Evolutionary conservation across 2,113 vertebrate species (phyloP), one percentile per base, ranked within the genome.

Genomic region (Nothocercus nigrocapillus): DNA sequence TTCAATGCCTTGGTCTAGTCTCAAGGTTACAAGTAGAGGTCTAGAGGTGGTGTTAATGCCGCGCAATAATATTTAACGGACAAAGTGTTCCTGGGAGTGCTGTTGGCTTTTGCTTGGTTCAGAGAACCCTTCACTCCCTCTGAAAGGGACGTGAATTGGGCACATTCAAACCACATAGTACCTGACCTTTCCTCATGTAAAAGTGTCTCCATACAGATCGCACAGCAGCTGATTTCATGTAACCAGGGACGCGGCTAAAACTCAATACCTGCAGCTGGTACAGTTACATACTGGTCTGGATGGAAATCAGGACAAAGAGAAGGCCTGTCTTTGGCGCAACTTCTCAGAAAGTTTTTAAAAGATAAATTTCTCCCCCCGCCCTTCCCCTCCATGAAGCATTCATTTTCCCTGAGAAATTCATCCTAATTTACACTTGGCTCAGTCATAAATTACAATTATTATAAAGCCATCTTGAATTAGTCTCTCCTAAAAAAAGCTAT

Each of bases 121-220:
- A 34, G 24, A 89, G 44, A 64, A 74, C 11, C 22, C 17, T 62
- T 49, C 0, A 0, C 4, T 66, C 25, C 13, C 25, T 81, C 49
- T 74, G 59, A 80, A 76, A 69, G 13, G 40, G 32, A 6, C 9
- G 7, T 21, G 53, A 80, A 80, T 19, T 66, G 8, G 30, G 70
- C 82, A 59, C 64, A 34, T 21, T 36, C 27, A 70, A 75, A 67
- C 54, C 36, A 21, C 36, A 36, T 4, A 28, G 27, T 44, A 53
- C 13, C 25, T 53, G 67, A 47, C 44, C 49, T 80, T 70, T 74
- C 25, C 24, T 85, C 44, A 66, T 7, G 30, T 21, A 40, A n/a
- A 72, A 72, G 3, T 5, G 11, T 44, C n/a, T 44, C 44, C 20
- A 18, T 13, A 66, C 0, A 0, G 5, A 36, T 28, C 4, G 53